A percentile compares a stretch with the other conserved stretches of the same genome.
phyloP scores from a whole-genome alignment of 1,140 invertebrate genomes.

The Lethrus apterus region DNA sequence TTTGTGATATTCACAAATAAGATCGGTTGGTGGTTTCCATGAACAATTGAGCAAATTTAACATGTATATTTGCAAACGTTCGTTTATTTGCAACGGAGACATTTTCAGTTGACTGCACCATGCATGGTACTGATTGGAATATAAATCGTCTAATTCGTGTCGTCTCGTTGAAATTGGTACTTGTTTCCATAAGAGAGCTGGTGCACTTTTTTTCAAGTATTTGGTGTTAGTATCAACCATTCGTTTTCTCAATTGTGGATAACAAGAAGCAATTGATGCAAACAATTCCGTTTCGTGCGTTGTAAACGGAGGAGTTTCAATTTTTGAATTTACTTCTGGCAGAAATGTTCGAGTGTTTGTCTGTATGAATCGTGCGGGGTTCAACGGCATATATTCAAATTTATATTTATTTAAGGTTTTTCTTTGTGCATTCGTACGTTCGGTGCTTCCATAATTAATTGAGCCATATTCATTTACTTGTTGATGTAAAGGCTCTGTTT shows the following conservation, averaged over 20 bases:
- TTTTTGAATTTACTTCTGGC: no score
- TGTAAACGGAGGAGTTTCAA: no score
- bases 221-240: no score
- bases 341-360: neutral
- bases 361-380: no score
- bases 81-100: neutral
- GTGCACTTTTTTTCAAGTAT: neutral
- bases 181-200: neutral
- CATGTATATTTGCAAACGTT: constrained; percentile 4
- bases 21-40: neutral
- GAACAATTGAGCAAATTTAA: neutral
- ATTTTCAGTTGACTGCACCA: constrained; percentile 2
- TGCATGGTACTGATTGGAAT: constrained; percentile 5
- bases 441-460: neutral
- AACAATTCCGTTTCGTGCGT: no score
- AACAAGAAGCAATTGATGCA: no score
- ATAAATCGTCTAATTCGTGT: no score
- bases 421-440: no score
- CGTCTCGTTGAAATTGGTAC: no score
- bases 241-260: no score
- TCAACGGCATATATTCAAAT: neutral
- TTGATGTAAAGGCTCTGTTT: no score
- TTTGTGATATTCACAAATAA: neutral
- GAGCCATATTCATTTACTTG: no score
- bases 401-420: neutral